Percentiles rank a stretch among this genome's conserved stretches.
Evolutionary conservation across 2,113 vertebrate species (phyloP).

Genomic region (Eptatretus burgeri): DNA sequence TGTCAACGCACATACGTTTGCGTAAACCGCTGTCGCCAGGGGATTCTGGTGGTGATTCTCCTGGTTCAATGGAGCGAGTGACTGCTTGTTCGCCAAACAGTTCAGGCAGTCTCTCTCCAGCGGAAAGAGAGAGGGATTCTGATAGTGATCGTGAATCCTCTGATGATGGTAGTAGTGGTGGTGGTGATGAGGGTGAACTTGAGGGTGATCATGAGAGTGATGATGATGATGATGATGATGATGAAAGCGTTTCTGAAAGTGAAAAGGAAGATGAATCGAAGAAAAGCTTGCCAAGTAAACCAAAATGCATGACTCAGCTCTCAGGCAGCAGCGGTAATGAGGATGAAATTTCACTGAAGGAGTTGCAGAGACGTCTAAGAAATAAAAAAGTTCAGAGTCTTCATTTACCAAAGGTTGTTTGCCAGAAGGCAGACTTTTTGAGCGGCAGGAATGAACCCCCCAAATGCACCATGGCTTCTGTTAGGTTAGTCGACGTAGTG

Average conservation of each 20-base stretch:
- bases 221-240: not conserved
- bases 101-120: not conserved
- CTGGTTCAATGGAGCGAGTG: not conserved
- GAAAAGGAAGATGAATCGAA: not conserved
- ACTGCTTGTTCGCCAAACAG: not conserved
- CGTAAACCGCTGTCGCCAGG: not conserved
- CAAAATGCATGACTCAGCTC: not conserved
- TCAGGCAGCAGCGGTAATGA: not conserved
- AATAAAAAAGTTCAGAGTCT: not conserved
- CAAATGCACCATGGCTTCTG: no score
- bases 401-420: no score
- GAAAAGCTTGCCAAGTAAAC: not conserved
- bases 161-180: not conserved
- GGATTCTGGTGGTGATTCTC: not conserved
- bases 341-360: constrained; percentile 2
- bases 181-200: not conserved
- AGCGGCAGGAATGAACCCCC: no score
- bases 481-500: no score
- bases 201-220: not conserved
- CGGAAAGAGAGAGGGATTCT: not conserved
- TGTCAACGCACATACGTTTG: not conserved
- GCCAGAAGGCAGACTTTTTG: no score
- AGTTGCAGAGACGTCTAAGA: not conserved
- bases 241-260: not conserved
- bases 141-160: constrained; percentile 1